These are phyloP conservation scores for Eidolon helvum DNA, from an alignment of 2,113 vertebrate species.

Conservation along the genomic window DNA sequence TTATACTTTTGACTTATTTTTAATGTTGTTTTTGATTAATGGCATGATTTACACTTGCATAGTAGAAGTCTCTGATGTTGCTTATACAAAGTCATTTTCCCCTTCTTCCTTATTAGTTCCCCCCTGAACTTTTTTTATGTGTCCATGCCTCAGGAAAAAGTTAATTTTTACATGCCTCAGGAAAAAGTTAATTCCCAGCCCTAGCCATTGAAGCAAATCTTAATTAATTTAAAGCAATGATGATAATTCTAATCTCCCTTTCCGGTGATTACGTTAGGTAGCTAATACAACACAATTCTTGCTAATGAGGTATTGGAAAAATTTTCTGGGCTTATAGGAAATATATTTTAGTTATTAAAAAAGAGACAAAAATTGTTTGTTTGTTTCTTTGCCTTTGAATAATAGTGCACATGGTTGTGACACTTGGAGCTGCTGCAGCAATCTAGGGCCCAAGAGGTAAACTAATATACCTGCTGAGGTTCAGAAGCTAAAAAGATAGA, in stretches of 20 bases:
- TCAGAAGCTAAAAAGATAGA: neutral
- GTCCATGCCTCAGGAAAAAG: neutral
- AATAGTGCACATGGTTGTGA: neutral
- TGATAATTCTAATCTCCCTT: neutral
- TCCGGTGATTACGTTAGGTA: neutral
- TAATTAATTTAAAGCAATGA: neutral
- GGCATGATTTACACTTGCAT: neutral
- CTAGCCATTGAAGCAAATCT: neutral
- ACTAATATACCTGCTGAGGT: neutral
- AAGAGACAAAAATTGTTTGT: neutral
- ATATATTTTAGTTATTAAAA: neutral
- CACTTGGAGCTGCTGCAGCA: neutral
- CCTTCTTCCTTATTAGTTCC: neutral
- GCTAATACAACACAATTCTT: neutral
- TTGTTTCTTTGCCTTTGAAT: neutral
- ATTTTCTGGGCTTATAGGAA: neutral
- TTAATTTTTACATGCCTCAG: neutral
- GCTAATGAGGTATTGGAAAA: neutral
- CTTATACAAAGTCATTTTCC: neutral
- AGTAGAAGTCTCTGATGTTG: neutral
- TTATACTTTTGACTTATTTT: neutral
- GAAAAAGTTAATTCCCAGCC: neutral
- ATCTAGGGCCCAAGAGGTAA: fast-evolving
- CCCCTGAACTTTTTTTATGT: neutral
- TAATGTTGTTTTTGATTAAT: neutral